Conservation (phyloP, 2,113 vertebrate species). For the Petrocephalus zakoni region DNA sequence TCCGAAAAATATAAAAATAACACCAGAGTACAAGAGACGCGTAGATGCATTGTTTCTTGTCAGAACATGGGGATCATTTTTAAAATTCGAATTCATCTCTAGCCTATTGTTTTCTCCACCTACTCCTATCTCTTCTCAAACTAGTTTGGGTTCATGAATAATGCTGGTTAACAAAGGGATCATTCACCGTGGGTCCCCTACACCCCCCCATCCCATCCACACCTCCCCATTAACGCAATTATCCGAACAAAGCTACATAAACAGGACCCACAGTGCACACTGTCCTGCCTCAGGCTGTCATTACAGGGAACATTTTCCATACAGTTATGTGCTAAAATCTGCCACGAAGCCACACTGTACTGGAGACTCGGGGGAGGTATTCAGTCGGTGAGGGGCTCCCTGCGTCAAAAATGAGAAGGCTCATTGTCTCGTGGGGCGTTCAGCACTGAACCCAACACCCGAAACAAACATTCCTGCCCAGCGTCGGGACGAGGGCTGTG, state of each 20-base stretch:
- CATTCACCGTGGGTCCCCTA: constrained; percentile 55
- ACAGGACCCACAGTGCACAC: constrained; percentile 50
- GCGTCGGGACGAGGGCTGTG: neutral
- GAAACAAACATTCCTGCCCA: constrained; percentile 14
- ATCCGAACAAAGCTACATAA: constrained; percentile 65
- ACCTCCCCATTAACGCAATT: constrained; percentile 54
- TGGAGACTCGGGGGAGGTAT: constrained; percentile 36
- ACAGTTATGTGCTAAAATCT: constrained; percentile 34
- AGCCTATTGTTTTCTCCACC: constrained; percentile 34
- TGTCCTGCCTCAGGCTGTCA: constrained; percentile 36
- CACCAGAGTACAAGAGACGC: neutral
- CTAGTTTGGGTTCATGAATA: constrained; percentile 67
- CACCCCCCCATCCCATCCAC: constrained; percentile 2
- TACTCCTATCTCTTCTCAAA: constrained; percentile 55
- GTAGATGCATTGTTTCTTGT: neutral
- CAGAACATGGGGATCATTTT: neutral
- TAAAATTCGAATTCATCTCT: neutral
- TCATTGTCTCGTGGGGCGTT: neutral
- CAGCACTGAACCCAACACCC: constrained; percentile 11
- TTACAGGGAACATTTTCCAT: constrained; percentile 35
- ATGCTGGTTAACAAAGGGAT: constrained; percentile 65
- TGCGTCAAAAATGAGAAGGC: constrained; percentile 4
- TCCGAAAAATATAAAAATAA: neutral
- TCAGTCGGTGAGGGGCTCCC: neutral
- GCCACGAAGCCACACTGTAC: constrained; percentile 28